phyloP scores from a whole-genome alignment of 2,797 vertebrate genomes.

The Diceros bicornis region DNA sequence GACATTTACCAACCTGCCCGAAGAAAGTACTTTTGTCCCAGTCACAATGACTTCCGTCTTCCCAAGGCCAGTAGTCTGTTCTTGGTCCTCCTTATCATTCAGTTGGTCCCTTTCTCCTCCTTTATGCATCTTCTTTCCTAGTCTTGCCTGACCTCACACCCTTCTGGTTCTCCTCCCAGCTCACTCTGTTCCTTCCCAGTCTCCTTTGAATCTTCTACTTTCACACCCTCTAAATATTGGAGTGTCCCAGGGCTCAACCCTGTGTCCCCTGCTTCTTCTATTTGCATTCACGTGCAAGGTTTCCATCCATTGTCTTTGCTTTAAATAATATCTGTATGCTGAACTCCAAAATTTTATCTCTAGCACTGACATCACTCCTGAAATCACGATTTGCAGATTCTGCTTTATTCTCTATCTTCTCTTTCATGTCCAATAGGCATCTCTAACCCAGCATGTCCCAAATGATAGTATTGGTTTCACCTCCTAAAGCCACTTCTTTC shows the following conservation, averaged over 20 bases:
- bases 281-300: not conserved
- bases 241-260: too few species aligned
- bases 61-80: accelerated
- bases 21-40: not conserved
- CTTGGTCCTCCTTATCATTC: accelerated
- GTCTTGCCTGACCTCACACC: not conserved
- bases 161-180: accelerated
- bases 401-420: not conserved
- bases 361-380: not conserved
- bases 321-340: not conserved
- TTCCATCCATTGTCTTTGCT: not conserved
- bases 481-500: not conserved
- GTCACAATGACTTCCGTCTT: not conserved
- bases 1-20: not conserved
- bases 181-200: not conserved
- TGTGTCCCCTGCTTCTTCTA: not conserved
- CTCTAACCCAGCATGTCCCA: not conserved
- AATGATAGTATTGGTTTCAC: not conserved
- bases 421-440: not conserved
- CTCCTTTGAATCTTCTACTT: not conserved
- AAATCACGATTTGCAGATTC: not conserved
- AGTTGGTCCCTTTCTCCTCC: not conserved
- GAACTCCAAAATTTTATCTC: not conserved
- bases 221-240: not conserved
- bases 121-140: accelerated